phyloP scores from a whole-genome alignment of 2,113 vertebrate genomes.

The Phalacrocorax pelagicus region DNA sequence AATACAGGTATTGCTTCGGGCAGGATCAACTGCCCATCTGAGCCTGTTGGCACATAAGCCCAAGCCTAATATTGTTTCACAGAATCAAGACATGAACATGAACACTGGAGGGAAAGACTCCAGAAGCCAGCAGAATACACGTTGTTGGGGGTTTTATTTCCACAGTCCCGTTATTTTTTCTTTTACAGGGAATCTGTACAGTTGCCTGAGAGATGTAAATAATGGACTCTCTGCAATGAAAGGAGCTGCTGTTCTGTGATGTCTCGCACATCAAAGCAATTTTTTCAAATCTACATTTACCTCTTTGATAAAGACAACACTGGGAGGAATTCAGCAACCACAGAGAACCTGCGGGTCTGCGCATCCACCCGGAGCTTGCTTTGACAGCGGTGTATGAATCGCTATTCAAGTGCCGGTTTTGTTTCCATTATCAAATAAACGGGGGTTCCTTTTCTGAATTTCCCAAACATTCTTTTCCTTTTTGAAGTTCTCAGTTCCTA shows the following conservation, averaged over 20 bases:
- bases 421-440: background rate
- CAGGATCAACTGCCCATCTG: background rate
- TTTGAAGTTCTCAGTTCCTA: background rate
- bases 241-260: conserved; percentile 26
- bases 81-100: background rate
- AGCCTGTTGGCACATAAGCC: background rate
- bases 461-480: background rate
- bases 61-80: background rate
- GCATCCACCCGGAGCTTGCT: background rate
- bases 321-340: conserved; percentile 4
- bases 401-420: background rate
- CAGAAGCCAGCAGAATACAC: background rate
- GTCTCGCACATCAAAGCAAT: conserved; percentile 40
- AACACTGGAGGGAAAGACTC: background rate
- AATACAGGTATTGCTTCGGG: background rate
- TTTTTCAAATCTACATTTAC: conserved; percentile 36
- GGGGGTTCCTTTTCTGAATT: background rate
- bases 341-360: background rate
- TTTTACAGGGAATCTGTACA: background rate
- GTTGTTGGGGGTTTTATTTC: background rate
- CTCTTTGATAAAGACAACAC: conserved; percentile 45
- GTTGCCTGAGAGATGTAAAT: conserved; percentile 34
- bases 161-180: background rate
- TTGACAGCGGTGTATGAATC: background rate
- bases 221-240: conserved; percentile 30